Conservation (phyloP, 2,888 invertebrate genomes). For the Phasia obesa region DNA sequence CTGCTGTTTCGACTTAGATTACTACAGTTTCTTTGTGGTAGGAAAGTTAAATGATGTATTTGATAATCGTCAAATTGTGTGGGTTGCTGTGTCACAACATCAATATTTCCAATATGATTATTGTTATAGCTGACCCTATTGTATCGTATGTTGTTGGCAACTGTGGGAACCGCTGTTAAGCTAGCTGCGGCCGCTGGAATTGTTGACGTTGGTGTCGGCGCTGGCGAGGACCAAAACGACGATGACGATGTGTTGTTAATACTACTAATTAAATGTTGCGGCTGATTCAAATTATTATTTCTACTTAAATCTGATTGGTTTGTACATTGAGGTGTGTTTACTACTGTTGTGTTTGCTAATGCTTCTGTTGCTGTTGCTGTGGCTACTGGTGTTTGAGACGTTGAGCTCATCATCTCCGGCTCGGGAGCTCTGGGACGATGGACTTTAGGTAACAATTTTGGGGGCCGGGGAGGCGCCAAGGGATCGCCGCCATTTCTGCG, state of each 20-base stretch:
- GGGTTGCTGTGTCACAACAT: conserved; percentile 61
- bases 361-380: conserved; percentile 70
- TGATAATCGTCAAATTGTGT: conserved; percentile 77
- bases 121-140: conserved; percentile 72
- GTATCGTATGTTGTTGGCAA: conserved; percentile 69
- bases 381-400: conserved; percentile 71
- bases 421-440: conserved; percentile 85
- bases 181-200: conserved; percentile 51
- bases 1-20: conserved; percentile 79
- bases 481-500: conserved; percentile 89
- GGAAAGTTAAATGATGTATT: conserved; percentile 79
- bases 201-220: conserved; percentile 67
- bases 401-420: conserved; percentile 82
- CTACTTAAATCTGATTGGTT: conserved; percentile 73
- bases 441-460: conserved; percentile 88
- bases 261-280: conserved; percentile 71
- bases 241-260: conserved; percentile 69
- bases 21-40: conserved; percentile 76
- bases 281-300: conserved; percentile 73
- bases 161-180: conserved; percentile 64
- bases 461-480: conserved; percentile 89
- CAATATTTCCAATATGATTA: conserved; percentile 68
- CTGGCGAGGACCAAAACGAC: conserved; percentile 63
- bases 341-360: conserved; percentile 68
- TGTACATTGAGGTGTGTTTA: conserved; percentile 74